Base-by-base conservation (phyloP, 2,888 invertebrate species). In the Leucania comma region DNA sequence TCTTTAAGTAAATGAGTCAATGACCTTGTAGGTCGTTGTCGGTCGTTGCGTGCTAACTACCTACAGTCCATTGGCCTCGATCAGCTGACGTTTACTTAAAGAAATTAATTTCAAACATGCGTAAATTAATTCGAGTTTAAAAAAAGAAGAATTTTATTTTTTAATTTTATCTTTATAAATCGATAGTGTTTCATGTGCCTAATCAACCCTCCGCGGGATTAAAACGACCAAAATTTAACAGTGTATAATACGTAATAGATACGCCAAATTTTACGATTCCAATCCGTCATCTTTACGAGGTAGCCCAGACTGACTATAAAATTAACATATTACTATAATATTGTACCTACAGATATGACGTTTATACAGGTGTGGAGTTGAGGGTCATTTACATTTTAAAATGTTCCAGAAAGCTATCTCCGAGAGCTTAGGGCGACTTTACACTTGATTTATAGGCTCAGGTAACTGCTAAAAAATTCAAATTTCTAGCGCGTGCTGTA, bases 391-490 rank as follows among this genome's bases (percentile, higher is more conserved):
- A 93, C 94, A 95, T 94, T 95, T 94, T 95, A 95, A 94, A 94
- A 92, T 93, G 92, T 92, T 92, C 89, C 88, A 87, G 89, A 88
- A 90, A 91, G 90, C 92, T 92, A 92, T 93, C 93, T 89, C 87
- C 83, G 80, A 91, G 94, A 93, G 94, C 95, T 95, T 94, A 94
- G 87, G 90, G 91, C 89, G 94, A 93, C 94, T 93, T 93, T 93
- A 83, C 92, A 87, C 87, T 91, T 95, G 95, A 95, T 95, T 95
- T 95, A 95, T 94, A 94, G 93, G 91, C 93, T 83, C 92, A 95
- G 94, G 94, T 94, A 95, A 95, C 93, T 92, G 94, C 92, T 89
- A 93, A 94, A 95, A 95, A 93, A 95, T 95, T 95, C 90, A 95
- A 95, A 95, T 95, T 95, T 91, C 78, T 77, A 87, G 77, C 88